phyloP scores from a whole-genome alignment of 1,140 invertebrate species.

The Drosophila kanapiae region DNA sequence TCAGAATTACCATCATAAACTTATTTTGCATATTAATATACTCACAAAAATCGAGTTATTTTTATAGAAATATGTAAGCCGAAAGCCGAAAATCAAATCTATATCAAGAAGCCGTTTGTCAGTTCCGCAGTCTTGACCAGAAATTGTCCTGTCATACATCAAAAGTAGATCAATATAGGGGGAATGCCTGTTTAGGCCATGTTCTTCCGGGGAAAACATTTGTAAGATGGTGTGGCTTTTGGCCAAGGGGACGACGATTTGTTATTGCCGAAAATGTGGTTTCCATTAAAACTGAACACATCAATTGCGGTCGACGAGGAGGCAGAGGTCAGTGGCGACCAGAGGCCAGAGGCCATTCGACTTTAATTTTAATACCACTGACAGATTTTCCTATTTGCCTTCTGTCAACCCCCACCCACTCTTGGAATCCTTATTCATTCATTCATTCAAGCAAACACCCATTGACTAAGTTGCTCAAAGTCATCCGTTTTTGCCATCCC shows the following conservation, averaged over 20 bases:
- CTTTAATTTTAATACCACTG: constrained; percentile 65
- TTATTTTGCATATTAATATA: too few relatives aligned
- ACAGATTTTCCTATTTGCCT: constrained; percentile 23
- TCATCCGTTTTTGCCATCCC: constrained; percentile 17
- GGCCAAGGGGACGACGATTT: constrained; percentile 26
- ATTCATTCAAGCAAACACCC: constrained; percentile 55
- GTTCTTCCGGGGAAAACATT: constrained; percentile 14
- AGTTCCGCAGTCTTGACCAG: constrained; percentile 17
- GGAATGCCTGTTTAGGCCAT: constrained; percentile 2
- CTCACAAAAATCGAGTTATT: background rate
- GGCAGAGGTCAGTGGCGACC: constrained; percentile 6
- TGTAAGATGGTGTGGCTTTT: constrained; percentile 18
- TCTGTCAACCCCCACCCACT: background rate
- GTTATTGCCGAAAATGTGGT: constrained; percentile 64
- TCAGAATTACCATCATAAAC: too few relatives aligned
- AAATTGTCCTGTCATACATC: constrained; percentile 38
- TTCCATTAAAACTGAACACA: constrained; percentile 76
- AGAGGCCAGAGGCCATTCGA: constrained; percentile 52
- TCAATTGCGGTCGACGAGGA: constrained; percentile 41
- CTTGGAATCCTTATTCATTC: constrained; percentile 51
- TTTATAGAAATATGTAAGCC: constrained; percentile 10
- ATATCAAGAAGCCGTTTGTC: constrained; percentile 35
- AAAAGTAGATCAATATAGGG: constrained; percentile 39
- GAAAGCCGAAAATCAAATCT: constrained; percentile 30
- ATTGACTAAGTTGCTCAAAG: constrained; percentile 14